Percentiles rank a stretch among this genome's conserved stretches.
These are phyloP conservation scores for Synergus japonicus DNA, from an alignment of 2,888 invertebrate species.

Conservation along the genomic window DNA sequence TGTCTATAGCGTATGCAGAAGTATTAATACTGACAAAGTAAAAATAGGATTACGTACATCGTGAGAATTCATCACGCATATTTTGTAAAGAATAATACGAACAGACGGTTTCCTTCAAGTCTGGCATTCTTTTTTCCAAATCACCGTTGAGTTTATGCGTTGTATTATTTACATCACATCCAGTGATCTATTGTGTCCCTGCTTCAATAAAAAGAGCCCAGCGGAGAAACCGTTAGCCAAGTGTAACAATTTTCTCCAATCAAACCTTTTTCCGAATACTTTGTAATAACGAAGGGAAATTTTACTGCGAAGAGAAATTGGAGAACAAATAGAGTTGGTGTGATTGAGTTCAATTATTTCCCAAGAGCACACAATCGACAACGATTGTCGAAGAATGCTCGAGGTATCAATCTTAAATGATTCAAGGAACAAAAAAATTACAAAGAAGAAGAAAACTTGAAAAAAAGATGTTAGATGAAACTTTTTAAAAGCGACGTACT, in stretches of 20 bases:
- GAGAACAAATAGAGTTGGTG: not conserved
- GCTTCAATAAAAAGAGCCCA: not conserved
- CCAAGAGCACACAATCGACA: not conserved
- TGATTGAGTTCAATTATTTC: constrained; percentile 3
- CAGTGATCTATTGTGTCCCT: not conserved
- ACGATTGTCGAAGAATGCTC: not conserved
- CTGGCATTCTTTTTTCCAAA: not conserved
- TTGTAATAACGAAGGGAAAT: not conserved
- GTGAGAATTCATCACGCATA: constrained; percentile 31
- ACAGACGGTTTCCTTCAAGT: constrained; percentile 1
- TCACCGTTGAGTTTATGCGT: constrained; percentile 11
- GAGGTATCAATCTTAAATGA: not conserved
- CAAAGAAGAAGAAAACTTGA: constrained; percentile 5
- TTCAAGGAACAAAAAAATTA: not conserved
- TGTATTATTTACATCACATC: not conserved
- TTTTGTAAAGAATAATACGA: constrained; percentile 27
- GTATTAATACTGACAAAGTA: constrained; percentile 1
- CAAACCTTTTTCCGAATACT: not conserved
- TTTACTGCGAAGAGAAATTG: not conserved
- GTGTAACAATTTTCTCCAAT: not conserved
- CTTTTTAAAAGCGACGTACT: constrained; percentile 9
- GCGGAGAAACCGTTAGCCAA: not conserved
- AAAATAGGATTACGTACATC: constrained; percentile 22
- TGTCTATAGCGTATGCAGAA: not conserved
- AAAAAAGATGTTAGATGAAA: constrained; percentile 31